phyloP scores from a whole-genome alignment of 2,113 vertebrate species.

The Nannospalax galili region DNA sequence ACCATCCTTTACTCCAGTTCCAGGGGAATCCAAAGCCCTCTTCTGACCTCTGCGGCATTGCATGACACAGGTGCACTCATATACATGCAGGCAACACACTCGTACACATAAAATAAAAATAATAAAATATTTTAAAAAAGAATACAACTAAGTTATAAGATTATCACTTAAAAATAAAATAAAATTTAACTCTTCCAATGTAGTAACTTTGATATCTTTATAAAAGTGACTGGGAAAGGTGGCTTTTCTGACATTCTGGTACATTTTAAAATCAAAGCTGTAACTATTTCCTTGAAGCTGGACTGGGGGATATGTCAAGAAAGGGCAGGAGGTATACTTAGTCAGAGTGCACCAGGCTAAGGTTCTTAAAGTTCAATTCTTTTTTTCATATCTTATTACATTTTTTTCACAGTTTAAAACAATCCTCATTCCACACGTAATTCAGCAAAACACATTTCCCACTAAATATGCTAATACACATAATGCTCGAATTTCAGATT shows the following conservation, averaged over 20 bases:
- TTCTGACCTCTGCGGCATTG: too few relatives aligned
- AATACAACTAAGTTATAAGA: too few relatives aligned
- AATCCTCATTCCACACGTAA: slow-evolving; percentile 35
- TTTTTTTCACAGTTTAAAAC: slow-evolving; percentile 47
- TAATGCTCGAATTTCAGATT: slow-evolving; percentile 38
- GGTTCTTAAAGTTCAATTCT: slow-evolving; percentile 18
- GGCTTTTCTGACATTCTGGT: neutral
- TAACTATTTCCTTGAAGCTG: slow-evolving; percentile 1
- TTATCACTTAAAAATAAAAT: too few relatives aligned
- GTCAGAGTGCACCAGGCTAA: neutral
- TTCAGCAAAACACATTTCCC: slow-evolving; percentile 32
- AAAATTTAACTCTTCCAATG: neutral
- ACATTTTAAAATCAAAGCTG: neutral
- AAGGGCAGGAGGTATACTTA: neutral
- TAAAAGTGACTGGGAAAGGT: neutral
- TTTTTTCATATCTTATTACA: slow-evolving; percentile 38
- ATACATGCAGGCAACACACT: too few relatives aligned
- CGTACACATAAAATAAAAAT: too few relatives aligned
- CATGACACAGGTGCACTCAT: too few relatives aligned
- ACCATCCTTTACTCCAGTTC: too few relatives aligned
- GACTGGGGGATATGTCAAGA: neutral
- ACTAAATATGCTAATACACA: slow-evolving; percentile 1
- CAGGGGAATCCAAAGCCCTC: too few relatives aligned
- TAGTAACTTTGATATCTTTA: slow-evolving; percentile 17
- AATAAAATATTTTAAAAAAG: too few relatives aligned